phyloP scores from a whole-genome alignment of 2,113 vertebrate species.

The Oreochromis tanganicae region DNA sequence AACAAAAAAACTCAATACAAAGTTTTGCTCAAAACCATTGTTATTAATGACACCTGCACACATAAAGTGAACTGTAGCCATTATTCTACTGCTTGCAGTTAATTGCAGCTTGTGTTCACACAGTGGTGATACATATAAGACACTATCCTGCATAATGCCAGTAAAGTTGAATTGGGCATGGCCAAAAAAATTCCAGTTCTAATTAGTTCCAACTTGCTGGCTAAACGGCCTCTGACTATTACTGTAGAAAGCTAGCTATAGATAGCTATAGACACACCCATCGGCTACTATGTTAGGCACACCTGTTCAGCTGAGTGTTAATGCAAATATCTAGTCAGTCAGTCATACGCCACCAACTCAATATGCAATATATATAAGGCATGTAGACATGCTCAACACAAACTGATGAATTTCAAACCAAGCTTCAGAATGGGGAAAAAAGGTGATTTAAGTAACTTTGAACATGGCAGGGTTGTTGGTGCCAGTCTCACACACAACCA shows the following conservation, averaged over 20 bases:
- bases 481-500: not conserved
- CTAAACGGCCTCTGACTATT: not conserved
- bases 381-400: not conserved
- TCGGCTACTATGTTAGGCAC: fast-evolving
- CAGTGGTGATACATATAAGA: not conserved
- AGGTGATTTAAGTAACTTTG: not conserved
- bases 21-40: not conserved
- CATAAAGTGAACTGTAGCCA: not conserved
- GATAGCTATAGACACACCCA: not conserved
- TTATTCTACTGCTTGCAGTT: not conserved
- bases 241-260: not conserved
- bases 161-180: not conserved
- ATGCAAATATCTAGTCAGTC: not conserved
- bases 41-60: not conserved
- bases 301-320: not conserved
- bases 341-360: not conserved
- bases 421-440: not conserved
- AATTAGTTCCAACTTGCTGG: not conserved
- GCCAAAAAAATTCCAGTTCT: not conserved
- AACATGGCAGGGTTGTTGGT: not conserved
- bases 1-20: not conserved
- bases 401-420: not conserved
- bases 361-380: not conserved
- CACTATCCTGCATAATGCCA: not conserved
- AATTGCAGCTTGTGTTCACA: not conserved